Percentiles rank a stretch among this genome's conserved stretches.
phyloP scores from a whole-genome alignment of 2,888 invertebrate genomes.

The Oxyteleia sp. region DNA sequence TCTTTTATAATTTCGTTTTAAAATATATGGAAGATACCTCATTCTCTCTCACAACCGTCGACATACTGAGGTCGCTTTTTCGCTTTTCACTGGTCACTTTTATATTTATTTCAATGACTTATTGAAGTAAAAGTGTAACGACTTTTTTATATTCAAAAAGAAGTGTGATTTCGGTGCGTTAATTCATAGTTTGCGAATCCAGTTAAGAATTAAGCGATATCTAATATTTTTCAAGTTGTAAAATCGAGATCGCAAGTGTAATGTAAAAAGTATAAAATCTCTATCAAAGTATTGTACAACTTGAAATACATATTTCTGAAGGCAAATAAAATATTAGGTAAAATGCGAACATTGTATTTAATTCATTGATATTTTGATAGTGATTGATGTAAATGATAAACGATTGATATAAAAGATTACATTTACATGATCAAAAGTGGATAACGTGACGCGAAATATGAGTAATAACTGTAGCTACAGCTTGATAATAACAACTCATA shows the following conservation, averaged over 20 bases:
- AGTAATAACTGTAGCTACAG: constrained; percentile 42
- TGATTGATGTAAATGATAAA: constrained; percentile 26
- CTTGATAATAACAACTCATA: constrained; percentile 58
- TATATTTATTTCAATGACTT: neutral
- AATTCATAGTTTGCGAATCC: neutral
- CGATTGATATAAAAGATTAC: constrained; percentile 33
- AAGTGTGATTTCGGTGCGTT: constrained; percentile 1
- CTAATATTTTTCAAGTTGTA: neutral
- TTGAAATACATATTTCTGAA: constrained; percentile 4
- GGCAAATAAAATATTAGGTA: constrained; percentile 5
- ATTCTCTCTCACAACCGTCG: too few relatives aligned
- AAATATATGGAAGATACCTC: too few relatives aligned
- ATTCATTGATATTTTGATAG: constrained; percentile 43
- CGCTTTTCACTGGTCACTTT: too few relatives aligned
- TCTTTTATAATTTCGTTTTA: too few relatives aligned
- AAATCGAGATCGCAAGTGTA: neutral
- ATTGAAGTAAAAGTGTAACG: constrained; percentile 2
- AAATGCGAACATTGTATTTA: constrained; percentile 4
- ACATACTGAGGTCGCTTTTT: too few relatives aligned
- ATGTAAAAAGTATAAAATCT: neutral
- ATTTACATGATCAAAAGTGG: constrained; percentile 29
- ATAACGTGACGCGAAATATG: constrained; percentile 22
- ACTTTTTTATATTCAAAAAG: constrained; percentile 2
- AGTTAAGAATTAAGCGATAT: neutral
- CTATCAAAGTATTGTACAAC: neutral